Evolutionary conservation across 1,140 invertebrate genomes (phyloP).

Genomic region (Psilanteris sp.): DNA sequence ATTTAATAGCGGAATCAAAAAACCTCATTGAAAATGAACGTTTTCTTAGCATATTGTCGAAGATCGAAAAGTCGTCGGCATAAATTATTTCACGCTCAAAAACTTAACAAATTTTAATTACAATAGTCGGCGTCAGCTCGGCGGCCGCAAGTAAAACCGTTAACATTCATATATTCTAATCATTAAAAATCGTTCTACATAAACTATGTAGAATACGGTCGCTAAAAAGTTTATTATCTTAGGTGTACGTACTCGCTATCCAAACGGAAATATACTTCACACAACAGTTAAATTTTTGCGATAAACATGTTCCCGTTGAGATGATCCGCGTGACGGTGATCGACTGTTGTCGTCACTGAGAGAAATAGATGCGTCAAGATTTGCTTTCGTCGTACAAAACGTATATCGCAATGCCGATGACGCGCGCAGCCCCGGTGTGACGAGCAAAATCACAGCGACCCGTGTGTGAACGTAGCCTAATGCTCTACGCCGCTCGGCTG

Average conservation of each 20-base stretch:
- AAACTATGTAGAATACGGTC: slow-evolving; percentile 46
- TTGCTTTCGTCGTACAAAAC: no score
- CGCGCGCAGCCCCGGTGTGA: no score
- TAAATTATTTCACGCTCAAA: slow-evolving; percentile 56
- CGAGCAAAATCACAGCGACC: no score
- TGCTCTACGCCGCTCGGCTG: no score
- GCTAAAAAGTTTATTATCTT: slow-evolving; percentile 47
- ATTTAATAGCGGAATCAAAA: slow-evolving; percentile 50
- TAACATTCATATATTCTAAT: slow-evolving; percentile 51
- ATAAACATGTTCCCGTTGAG: slow-evolving; percentile 12
- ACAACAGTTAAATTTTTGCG: slow-evolving; percentile 12
- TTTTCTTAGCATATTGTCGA: slow-evolving; percentile 42
- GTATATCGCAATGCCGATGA: no score
- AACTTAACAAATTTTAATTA: slow-evolving; percentile 57
- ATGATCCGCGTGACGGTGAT: slow-evolving; percentile 18
- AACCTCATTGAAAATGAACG: slow-evolving; percentile 42
- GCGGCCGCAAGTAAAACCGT: slow-evolving; percentile 25
- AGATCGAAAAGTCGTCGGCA: slow-evolving; percentile 33
- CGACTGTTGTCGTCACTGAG: slow-evolving; percentile 30
- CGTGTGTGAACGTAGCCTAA: no score
- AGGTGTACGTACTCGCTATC: slow-evolving; percentile 24
- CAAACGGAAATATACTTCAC: slow-evolving; percentile 29
- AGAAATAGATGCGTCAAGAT: slow-evolving; percentile 40
- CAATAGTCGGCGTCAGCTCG: slow-evolving; percentile 4
- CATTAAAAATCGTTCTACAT: slow-evolving; percentile 48